Conservation (phyloP, 2,797 vertebrate species). For the Denticeps clupeoides region DNA sequence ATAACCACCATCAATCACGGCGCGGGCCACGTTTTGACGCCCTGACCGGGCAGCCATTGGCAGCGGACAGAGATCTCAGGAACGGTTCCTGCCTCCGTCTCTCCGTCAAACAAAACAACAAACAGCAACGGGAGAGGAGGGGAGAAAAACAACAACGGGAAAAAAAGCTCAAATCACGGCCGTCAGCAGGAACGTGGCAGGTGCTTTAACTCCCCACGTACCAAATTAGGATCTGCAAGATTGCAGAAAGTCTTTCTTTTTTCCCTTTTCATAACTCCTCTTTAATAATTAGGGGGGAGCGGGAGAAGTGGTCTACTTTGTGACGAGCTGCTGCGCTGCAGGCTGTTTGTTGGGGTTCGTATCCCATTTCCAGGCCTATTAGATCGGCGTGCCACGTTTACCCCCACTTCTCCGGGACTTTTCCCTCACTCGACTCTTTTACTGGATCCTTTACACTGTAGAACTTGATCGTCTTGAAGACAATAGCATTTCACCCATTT, state of each 20-base stretch:
- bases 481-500: no score
- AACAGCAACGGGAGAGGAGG: slow-evolving; percentile 51
- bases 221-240: slow-evolving; percentile 75
- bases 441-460: no score
- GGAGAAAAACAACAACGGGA: slow-evolving; percentile 34
- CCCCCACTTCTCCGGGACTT: no score
- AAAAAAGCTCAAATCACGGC: slow-evolving; percentile 57
- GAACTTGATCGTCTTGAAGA: no score
- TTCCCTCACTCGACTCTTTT: no score
- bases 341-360: no score
- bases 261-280: slow-evolving; percentile 25
- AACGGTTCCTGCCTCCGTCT: slow-evolving; percentile 41
- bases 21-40: slow-evolving; percentile 71
- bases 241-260: slow-evolving; percentile 55
- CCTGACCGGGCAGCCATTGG: slow-evolving; percentile 71
- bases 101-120: slow-evolving; percentile 60
- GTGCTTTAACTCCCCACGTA: slow-evolving; percentile 81
- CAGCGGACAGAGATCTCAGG: slow-evolving; percentile 63
- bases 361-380: no score
- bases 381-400: no score
- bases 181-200: slow-evolving; percentile 88
- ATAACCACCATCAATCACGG: slow-evolving; percentile 79
- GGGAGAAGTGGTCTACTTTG: slow-evolving; percentile 3
- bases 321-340: background rate
- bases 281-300: slow-evolving; percentile 33